Conservation (phyloP, 2,797 vertebrate species). For the Rhinoraja longicauda region DNA sequence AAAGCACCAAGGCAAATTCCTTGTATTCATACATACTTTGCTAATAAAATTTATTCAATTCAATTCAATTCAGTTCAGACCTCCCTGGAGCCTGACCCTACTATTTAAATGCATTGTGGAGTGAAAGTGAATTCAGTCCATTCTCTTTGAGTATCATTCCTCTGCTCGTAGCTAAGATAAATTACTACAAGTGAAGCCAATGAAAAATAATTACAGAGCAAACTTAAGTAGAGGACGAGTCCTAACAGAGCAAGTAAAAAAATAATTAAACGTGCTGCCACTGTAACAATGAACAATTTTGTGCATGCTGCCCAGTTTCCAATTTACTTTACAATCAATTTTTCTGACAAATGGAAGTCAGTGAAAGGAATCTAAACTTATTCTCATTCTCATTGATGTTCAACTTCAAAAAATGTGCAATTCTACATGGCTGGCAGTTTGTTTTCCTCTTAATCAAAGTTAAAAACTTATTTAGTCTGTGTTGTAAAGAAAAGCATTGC, state of each 20-base stretch:
- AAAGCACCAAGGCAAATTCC: too few relatives aligned
- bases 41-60: too few relatives aligned
- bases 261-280: background rate
- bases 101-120: background rate
- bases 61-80: too few relatives aligned
- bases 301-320: too few relatives aligned
- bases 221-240: background rate
- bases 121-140: background rate
- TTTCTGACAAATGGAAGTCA: background rate
- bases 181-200: background rate
- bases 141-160: background rate
- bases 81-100: background rate
- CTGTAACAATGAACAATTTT: background rate
- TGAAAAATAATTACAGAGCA: background rate
- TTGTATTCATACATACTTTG: too few relatives aligned
- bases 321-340: background rate
- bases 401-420: background rate
- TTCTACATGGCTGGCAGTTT: background rate
- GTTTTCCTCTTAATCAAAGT: background rate
- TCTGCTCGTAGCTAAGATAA: background rate
- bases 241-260: background rate
- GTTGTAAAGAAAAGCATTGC: background rate
- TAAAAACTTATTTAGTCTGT: background rate
- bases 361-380: background rate
- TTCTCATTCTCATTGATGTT: background rate